These are phyloP conservation scores for Aphelenchoides besseyi DNA, from an alignment of 1,140 invertebrate genomes.

Conservation along the genomic window DNA sequence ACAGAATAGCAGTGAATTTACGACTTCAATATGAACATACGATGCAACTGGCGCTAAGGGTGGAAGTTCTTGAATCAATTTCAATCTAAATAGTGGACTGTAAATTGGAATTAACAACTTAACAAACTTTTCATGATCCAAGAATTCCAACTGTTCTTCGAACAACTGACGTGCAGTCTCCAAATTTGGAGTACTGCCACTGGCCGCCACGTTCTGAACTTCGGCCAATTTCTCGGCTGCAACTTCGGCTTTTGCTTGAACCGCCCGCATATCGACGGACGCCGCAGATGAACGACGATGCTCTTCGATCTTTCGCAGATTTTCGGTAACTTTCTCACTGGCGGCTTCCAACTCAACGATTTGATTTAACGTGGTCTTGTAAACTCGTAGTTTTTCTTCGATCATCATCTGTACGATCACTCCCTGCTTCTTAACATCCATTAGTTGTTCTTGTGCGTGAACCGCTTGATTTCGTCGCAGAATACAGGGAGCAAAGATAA, in stretches of 20 bases:
- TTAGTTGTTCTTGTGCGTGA: conserved; percentile 82
- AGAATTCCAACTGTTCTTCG: conserved; percentile 60
- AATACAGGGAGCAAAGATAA: conserved; percentile 90
- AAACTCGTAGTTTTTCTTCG: conserved; percentile 73
- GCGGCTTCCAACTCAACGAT: conserved; percentile 77
- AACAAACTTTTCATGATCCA: conserved; percentile 59
- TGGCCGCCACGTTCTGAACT: neutral
- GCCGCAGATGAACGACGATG: conserved; percentile 36
- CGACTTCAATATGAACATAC: conserved; percentile 58
- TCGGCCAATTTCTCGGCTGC: conserved; percentile 8
- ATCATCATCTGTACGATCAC: conserved; percentile 77
- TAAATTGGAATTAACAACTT: neutral
- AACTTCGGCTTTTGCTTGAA: neutral
- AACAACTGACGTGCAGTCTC: conserved; percentile 56
- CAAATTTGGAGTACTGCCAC: conserved; percentile 26
- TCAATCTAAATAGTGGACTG: conserved; percentile 44
- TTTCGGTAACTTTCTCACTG: conserved; percentile 59
- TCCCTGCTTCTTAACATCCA: conserved; percentile 67
- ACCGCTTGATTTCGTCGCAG: conserved; percentile 78
- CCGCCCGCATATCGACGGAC: conserved; percentile 14
- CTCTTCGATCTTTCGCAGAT: conserved; percentile 46
- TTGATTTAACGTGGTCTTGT: conserved; percentile 76
- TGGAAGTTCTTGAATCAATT: conserved; percentile 60
- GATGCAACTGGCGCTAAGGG: conserved; percentile 60
- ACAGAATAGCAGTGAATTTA: neutral